A percentile compares a stretch with the other conserved stretches of the same genome.
Conservation (phyloP, 1,140 invertebrate species). For the Diabrotica virgifera region DNA sequence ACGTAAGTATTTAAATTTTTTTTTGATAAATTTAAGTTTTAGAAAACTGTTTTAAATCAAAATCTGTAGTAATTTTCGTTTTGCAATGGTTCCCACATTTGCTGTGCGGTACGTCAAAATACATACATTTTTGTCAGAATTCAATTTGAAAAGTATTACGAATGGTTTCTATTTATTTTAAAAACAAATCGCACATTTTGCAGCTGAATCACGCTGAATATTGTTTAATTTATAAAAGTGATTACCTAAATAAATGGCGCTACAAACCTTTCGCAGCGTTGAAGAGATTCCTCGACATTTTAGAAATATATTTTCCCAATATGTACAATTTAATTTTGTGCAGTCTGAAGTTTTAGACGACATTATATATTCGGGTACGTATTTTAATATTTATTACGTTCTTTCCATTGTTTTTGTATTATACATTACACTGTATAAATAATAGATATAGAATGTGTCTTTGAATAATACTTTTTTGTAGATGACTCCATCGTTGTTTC, state of each 20-base stretch:
- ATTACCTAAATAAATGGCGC: background rate
- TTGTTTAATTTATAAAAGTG: background rate
- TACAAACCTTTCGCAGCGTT: conserved; percentile 17
- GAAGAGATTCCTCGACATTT: conserved; percentile 37
- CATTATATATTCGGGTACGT: conserved; percentile 61
- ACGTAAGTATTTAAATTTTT: too few relatives aligned
- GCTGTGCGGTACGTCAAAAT: background rate
- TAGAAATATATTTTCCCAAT: conserved; percentile 44
- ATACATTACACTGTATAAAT: background rate
- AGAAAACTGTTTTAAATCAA: too few relatives aligned
- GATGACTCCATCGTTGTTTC: conserved; percentile 71
- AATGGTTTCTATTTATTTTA: background rate
- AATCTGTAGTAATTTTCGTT: too few relatives aligned
- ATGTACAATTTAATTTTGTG: conserved; percentile 68
- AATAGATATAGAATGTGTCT: background rate
- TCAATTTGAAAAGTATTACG: background rate
- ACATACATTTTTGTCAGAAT: background rate
- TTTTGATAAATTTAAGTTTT: too few relatives aligned
- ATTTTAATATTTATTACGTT: conserved; percentile 18
- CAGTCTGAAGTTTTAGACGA: conserved; percentile 70
- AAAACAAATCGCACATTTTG: too few relatives aligned
- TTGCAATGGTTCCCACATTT: too few relatives aligned
- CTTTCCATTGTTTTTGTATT: conserved; percentile 17
- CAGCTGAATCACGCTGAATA: background rate
- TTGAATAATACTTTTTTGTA: conserved; percentile 44